These are phyloP conservation scores for Chrysogorgia sp. DNA, from an alignment of 92 coral and sea anemone species.

Conservation along the genomic window DNA sequence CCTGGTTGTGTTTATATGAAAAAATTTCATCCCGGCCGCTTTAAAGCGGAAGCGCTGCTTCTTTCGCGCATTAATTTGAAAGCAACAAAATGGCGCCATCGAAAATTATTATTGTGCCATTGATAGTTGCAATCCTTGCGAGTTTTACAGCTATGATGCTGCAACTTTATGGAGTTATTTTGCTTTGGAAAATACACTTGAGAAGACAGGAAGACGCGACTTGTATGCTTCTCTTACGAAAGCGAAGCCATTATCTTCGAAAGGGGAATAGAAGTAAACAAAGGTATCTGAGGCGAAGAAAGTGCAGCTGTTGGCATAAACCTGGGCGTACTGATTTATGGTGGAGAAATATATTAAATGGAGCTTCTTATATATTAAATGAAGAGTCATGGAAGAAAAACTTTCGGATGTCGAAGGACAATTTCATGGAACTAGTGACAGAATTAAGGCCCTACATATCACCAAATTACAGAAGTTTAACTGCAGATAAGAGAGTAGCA, in stretches of 20 bases:
- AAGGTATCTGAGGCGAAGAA: conserved; percentile 41
- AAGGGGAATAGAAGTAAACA: conserved; percentile 49
- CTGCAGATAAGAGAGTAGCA: neutral
- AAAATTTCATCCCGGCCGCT: too few species aligned
- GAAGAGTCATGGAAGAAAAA: conserved; percentile 53
- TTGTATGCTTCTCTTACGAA: conserved; percentile 38
- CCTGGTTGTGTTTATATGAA: too few species aligned
- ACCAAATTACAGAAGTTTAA: neutral
- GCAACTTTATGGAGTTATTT: conserved; percentile 12
- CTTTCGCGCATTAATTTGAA: neutral
- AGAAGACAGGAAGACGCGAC: conserved; percentile 3
- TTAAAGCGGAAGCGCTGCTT: too few species aligned
- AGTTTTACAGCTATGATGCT: conserved; percentile 26
- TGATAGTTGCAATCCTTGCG: neutral
- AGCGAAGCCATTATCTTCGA: conserved; percentile 50
- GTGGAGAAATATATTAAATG: conserved; percentile 51
- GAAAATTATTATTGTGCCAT: conserved; percentile 2
- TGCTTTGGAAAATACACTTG: conserved; percentile 29
- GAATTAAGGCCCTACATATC: conserved; percentile 34
- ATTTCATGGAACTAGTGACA: conserved; percentile 16
- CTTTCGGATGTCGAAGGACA: conserved; percentile 48
- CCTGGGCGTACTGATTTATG: conserved; percentile 58
- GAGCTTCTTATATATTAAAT: conserved; percentile 28
- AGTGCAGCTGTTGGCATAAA: conserved; percentile 57
- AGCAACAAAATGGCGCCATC: neutral